Base-by-base conservation (phyloP, 2,797 vertebrate species). In the Aratinga solstitialis region DNA sequence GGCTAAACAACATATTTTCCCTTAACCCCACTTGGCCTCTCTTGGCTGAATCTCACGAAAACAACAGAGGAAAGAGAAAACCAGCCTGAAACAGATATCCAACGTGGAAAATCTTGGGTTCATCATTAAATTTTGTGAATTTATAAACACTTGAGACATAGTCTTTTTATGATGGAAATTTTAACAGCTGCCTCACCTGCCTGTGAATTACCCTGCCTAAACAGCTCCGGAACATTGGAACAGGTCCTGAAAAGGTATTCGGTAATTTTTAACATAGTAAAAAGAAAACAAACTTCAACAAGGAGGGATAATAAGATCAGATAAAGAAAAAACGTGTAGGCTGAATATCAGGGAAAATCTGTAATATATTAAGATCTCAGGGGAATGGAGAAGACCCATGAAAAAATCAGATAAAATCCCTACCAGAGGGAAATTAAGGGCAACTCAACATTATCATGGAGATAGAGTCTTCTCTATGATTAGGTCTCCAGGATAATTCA, bases 1-100 rank as follows among this genome's bases (percentile, higher is more conserved):
- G 34, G 81, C 84, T 87, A 87, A 95, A 92, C 92, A 96, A 95
- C 96, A 93, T 95, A 95, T 94, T 97, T 97, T 95, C 94, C 84
- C 93, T 95, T 93, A 95, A 95, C 94, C 93, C 54, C 26, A 74
- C 78, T 93, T 95, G 95, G 89, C 95, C 95, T 97, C 53, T 38
- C 38, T 94, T 95, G 94, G 94, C 91, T 68, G 78, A 75, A 83
- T 77, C 94, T 93, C 86, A 87, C 73, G 89, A 94, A 93, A 95
- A 85, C 83, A 96, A 88, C 94, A 92, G 78, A 94, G 74, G 77
- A 59, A 90, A 76, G 65, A 92, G 80, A 73, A 94, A 90, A 87
- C 22, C 75, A 94, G 66, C 47, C 54, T 87, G 72, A 76, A 87
- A 90, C 23, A 93, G 83, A 93, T 66, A 96, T 27, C 69, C 76